Evolutionary conservation across 2,113 vertebrate species (phyloP).

Genomic region (Rhinopithecus roxellana): DNA sequence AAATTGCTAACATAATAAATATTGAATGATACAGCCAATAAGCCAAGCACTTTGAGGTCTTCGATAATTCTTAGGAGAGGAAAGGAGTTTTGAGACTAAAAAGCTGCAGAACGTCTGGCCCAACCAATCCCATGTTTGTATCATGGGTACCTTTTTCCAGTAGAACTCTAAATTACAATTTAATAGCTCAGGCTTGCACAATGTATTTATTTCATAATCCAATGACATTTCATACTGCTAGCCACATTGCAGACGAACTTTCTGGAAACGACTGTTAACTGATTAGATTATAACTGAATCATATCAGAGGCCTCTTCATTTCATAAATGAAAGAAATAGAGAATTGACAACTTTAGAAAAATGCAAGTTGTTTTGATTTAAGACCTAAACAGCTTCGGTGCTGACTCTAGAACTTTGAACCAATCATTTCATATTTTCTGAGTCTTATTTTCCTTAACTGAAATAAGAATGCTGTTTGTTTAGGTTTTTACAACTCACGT

Average conservation of each 20-base stretch:
- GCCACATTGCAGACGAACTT: rapidly evolving
- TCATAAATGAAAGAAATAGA: neutral
- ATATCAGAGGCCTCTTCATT: neutral
- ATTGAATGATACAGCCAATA: neutral
- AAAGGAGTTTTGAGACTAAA: neutral
- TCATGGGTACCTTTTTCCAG: neutral
- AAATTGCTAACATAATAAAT: neutral
- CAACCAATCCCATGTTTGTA: neutral
- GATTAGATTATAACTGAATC: neutral
- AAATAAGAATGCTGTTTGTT: neutral
- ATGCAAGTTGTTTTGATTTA: neutral
- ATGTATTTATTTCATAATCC: neutral
- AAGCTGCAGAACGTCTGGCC: neutral
- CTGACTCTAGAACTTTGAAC: neutral
- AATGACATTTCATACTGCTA: neutral
- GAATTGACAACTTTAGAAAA: neutral
- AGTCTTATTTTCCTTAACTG: neutral
- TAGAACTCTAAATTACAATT: neutral
- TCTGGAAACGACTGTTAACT: neutral
- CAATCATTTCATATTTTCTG: neutral
- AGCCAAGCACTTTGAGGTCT: neutral
- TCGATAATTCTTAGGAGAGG: neutral
- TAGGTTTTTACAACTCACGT: neutral
- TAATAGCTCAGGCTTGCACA: neutral
- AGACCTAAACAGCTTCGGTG: neutral